A percentile compares a stretch with the other conserved stretches of the same genome.
Conservation (phyloP, 2,888 invertebrate species). For the Pandemis cinnamomeana region DNA sequence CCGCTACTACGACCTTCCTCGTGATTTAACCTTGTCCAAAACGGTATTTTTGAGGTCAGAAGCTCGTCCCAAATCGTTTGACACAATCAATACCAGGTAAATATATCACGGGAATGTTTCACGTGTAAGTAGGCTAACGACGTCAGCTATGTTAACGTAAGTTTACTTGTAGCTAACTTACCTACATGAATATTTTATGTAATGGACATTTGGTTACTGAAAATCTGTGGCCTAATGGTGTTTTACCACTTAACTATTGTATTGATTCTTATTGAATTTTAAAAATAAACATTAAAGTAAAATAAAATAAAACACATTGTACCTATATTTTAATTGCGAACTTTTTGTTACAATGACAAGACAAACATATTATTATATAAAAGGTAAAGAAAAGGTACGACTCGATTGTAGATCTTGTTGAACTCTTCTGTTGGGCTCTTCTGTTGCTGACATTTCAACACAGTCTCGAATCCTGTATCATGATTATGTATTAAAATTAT, state of each 20-base stretch:
- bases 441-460: not conserved
- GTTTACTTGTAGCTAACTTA: slow-evolving; percentile 2
- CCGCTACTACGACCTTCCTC: slow-evolving; percentile 24
- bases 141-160: not conserved
- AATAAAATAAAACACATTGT: not conserved
- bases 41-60: slow-evolving; percentile 35
- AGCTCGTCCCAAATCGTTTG: slow-evolving; percentile 31
- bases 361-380: not conserved
- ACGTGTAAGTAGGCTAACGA: slow-evolving; percentile 28
- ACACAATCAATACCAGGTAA: slow-evolving; percentile 28
- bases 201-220: not conserved
- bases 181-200: slow-evolving; percentile 14
- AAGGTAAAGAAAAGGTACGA: not conserved
- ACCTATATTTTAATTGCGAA: not conserved
- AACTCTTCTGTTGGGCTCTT: not conserved
- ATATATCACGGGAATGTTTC: slow-evolving; percentile 23
- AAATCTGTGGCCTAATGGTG: not conserved
- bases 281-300: not conserved
- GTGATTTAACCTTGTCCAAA: slow-evolving; percentile 36
- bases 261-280: no score
- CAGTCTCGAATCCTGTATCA: not conserved
- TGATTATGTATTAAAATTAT: not conserved
- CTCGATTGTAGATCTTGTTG: not conserved
- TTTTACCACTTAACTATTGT: not conserved
- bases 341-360: not conserved